These are phyloP conservation scores for Hydrozoanthus gracilis DNA, from an alignment of 92 coral and sea anemone genomes.

Conservation along the genomic window DNA sequence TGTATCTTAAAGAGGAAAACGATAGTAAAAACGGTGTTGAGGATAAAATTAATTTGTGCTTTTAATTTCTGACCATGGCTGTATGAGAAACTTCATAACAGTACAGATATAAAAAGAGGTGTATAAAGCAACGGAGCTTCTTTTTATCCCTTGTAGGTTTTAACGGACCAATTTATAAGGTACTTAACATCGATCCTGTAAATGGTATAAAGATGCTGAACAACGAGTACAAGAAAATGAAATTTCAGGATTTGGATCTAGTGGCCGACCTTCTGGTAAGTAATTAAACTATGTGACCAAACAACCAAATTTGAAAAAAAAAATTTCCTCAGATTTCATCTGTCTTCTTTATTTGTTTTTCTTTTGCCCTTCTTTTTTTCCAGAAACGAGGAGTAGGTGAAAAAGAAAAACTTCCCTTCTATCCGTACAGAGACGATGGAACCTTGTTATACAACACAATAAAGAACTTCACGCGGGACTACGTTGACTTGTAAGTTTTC, in stretches of 20 bases:
- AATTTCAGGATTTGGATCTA: conserved; percentile 78
- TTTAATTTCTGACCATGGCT: no score
- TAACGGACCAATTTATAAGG: conserved; percentile 86
- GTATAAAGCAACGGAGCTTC: no score
- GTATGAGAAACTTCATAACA: no score
- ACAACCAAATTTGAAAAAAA: no score
- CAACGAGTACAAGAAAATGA: conserved; percentile 80
- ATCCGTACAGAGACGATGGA: conserved; percentile 98
- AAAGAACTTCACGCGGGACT: conserved; percentile 69
- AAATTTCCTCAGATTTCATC: no score
- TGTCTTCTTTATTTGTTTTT: neutral
- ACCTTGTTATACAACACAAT: conserved; percentile 59
- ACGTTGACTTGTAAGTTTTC: conserved; percentile 75
- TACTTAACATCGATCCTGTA: conserved; percentile 81
- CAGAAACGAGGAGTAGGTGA: conserved; percentile 95
- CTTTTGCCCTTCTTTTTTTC: neutral
- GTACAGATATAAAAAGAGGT: no score
- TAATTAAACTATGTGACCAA: no score
- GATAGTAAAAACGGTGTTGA: no score
- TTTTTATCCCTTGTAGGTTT: conserved; percentile 54
- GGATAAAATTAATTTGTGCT: no score
- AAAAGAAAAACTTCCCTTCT: conserved; percentile 76
- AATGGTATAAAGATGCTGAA: conserved; percentile 81
- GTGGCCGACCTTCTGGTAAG: conserved; percentile 75
- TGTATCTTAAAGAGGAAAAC: no score